phyloP scores from a whole-genome alignment of 2,797 vertebrate genomes.

The Sebastes itinus region DNA sequence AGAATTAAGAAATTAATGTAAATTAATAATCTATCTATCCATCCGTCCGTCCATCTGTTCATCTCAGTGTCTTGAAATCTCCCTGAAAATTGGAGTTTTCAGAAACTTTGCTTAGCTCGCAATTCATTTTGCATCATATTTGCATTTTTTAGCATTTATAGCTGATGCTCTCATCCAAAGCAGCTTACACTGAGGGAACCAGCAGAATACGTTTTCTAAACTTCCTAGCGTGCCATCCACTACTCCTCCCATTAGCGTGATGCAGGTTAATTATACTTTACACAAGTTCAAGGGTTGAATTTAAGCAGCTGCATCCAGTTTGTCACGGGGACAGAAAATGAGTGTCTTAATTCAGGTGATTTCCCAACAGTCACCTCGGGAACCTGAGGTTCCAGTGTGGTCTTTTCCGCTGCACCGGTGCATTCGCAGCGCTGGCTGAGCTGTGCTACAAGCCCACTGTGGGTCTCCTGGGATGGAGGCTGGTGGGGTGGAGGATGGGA shows the following conservation, averaged over 20 bases:
- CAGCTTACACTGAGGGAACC: slow-evolving; percentile 4
- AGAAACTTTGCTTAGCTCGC: not conserved
- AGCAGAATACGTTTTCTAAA: slow-evolving; percentile 19
- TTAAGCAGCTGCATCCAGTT: not conserved
- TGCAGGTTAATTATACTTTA: not conserved
- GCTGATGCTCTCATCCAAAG: slow-evolving; percentile 18
- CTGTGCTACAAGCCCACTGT: slow-evolving; percentile 41
- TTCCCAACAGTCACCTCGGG: not conserved
- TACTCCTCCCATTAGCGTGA: not conserved
- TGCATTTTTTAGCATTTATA: slow-evolving; percentile 29
- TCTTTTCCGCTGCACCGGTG: not conserved
- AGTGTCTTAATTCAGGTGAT: not conserved
- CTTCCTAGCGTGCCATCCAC: not conserved
- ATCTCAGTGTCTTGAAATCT: not conserved
- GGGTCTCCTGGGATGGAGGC: slow-evolving; percentile 53
- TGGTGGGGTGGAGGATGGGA: slow-evolving; percentile 72
- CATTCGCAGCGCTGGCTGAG: slow-evolving; percentile 19
- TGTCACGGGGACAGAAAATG: not conserved
- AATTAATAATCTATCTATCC: not conserved
- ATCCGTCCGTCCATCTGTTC: not conserved
- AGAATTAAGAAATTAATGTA: too few species aligned
- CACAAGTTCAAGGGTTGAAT: not conserved
- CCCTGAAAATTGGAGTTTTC: not conserved
- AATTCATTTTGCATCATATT: slow-evolving; percentile 30
- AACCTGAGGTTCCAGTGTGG: slow-evolving; percentile 6